phyloP scores from a whole-genome alignment of 1,140 invertebrate genomes.

The Caenorhabditis tropicalis region DNA sequence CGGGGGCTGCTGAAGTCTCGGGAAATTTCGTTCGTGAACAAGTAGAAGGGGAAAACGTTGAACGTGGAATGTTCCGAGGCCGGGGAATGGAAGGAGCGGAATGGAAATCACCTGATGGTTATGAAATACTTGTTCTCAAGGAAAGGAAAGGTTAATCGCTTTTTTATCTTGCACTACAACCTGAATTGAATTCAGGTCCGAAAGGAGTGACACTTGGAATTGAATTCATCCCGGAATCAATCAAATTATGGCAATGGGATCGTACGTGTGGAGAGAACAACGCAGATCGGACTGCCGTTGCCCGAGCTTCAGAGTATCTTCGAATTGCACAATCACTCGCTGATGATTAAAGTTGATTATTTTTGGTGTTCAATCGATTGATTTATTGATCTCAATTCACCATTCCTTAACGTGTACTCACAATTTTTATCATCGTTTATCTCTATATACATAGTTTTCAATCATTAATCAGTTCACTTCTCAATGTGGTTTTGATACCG shows the following conservation, averaged over 20 bases:
- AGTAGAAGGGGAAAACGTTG: not conserved
- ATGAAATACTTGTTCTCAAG: slow-evolving; percentile 39
- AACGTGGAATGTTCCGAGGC: slow-evolving; percentile 17
- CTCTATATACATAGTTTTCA: too few relatives aligned
- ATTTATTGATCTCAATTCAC: not conserved
- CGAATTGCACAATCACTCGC: slow-evolving; percentile 1
- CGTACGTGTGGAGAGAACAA: slow-evolving; percentile 18
- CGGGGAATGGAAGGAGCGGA: slow-evolving; percentile 45
- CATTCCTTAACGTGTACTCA: too few relatives aligned
- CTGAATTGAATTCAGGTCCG: not conserved
- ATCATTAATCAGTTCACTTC: too few relatives aligned
- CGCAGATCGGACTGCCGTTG: not conserved
- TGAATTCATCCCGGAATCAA: not conserved
- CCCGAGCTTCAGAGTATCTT: not conserved
- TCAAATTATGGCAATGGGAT: slow-evolving; percentile 42
- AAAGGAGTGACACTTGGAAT: not conserved
- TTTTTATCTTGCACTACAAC: not conserved
- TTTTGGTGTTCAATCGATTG: not conserved
- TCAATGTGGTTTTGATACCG: too few relatives aligned
- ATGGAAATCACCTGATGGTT: slow-evolving; percentile 20
- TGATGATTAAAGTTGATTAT: not conserved
- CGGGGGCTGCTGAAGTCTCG: slow-evolving; percentile 11
- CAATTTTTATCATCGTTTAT: too few relatives aligned
- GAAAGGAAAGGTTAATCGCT: not conserved
- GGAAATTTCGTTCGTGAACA: slow-evolving; percentile 46